Evolutionary conservation across 2,113 vertebrate species (phyloP), one percentile per base, ranked within the genome.

Genomic region (Neomonachus schauinslandi): DNA sequence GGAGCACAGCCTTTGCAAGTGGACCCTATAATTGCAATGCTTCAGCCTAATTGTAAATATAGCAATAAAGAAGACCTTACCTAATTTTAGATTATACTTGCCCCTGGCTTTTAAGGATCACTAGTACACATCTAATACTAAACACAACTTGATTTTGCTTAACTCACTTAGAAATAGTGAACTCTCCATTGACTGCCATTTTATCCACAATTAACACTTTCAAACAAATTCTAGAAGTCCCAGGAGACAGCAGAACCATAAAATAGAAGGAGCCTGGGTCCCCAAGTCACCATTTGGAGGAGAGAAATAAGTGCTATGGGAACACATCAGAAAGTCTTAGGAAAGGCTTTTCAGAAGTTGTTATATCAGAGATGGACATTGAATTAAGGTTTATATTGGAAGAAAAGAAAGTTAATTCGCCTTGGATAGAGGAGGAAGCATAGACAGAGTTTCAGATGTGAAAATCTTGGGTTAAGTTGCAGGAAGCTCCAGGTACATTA

Each of bases 111-210:
- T 97, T 76, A 84, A 86, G 13, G n/a, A 74, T 92, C 26, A 92
- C 63, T 92, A 91, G 31, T 21, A 83, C 1, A 26, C 4, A 84
- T 96, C 79, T 83, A 91, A 85, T 63, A 81, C 21, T 46, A 93
- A 89, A 55, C 21, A 57, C 55, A 93, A 51, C 89, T 97, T 93
- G 84, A 57, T 85, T 76, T 91, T 82, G 91, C 31, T 69, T 76
- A 76, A 57, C 42, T 93, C 22, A 26, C 13, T 91, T 88, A 85
- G 65, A 96, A 80, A 93, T 46, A 79, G 14, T 76, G 72, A 91
- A 49, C 24, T 79, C 31, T 57, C 72, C 49, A 77, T 10, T 76
- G 31, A 49, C 11, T 84, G 19, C 18, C 28, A 4, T 59, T 76
- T 74, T 81, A 12, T 71, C 3, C 9, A 6, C 49, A 79, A 49